Base-by-base conservation (phyloP, 2,888 invertebrate species). In the Sialis fuliginosa region DNA sequence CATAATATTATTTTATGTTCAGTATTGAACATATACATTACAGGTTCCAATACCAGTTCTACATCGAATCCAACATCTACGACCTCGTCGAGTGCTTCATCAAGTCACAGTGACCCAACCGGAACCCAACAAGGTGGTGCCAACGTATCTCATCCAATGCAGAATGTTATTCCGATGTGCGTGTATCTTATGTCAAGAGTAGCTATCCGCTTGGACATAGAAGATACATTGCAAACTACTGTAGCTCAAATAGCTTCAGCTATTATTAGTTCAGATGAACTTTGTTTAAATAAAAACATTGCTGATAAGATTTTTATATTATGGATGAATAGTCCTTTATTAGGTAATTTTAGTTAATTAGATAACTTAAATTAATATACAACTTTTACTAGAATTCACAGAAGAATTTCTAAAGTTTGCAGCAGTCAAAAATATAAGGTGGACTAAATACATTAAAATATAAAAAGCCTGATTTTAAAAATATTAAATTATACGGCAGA, bases 301-400 rank as follows among this genome's bases (percentile, higher is more conserved):
- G 86, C 88, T n/a, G 76, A 81, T 46, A 84, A 83, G 61, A 77
- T 91, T 6, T 95, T 97, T 60, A 82, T 91, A 1, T 66, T 96
- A 52, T 97, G 96, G 96, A 85, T 96, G 76, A 82, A 85, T 54
- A 95, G 93, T 55, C 82, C 89, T 2, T 72, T 91, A 48, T 66
- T 96, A 60, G 86, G 86, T 85, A 60, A 54, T 57, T 52, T 30
- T 47, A 32, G 9, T 30, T 42, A 6, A 48, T n/a, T 22, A 22
- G 22, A 22, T 22, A 22, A 22, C 4, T 22, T 22, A 2, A 22
- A 22, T 22, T 2, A 22, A 4, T 22, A 22, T 4, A 22, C 4
- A 22, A 22, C 4, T 2, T 2, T 22, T 22, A 22, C 4, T 22
- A 2, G 22, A n/a, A n/a, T n/a, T n/a, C n/a, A n/a, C n/a, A n/a